phyloP scores from a whole-genome alignment of 2,113 vertebrate species.

The Embiotoca jacksoni region DNA sequence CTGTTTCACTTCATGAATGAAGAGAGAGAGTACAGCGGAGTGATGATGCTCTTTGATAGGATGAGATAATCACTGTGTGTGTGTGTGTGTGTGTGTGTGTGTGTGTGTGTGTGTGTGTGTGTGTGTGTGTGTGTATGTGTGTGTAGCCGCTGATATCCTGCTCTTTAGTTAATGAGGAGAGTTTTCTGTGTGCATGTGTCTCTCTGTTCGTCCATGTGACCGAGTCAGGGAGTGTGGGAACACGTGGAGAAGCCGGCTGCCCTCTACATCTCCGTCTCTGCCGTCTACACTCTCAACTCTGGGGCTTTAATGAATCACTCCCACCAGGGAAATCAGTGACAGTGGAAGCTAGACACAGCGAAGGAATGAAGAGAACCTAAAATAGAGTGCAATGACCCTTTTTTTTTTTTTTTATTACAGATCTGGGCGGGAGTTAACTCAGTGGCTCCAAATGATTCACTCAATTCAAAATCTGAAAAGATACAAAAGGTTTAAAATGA shows the following conservation, averaged over 20 bases:
- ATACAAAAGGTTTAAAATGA: background rate
- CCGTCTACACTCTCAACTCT: slow-evolving; percentile 30
- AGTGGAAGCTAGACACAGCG: background rate
- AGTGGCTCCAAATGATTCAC: background rate
- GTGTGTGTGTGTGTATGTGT: slow-evolving; percentile 37
- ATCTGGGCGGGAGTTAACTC: background rate
- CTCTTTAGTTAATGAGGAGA: slow-evolving; percentile 78
- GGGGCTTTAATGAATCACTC: slow-evolving; percentile 30
- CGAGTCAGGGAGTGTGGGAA: slow-evolving; percentile 30
- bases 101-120: slow-evolving; percentile 28
- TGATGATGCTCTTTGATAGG: slow-evolving; percentile 23
- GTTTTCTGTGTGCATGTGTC: slow-evolving; percentile 48
- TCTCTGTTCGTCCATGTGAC: slow-evolving; percentile 64
- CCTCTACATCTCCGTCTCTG: slow-evolving; percentile 29
- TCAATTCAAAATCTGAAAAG: background rate
- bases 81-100: slow-evolving; percentile 28
- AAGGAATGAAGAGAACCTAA: slow-evolving; percentile 23
- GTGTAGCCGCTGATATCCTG: slow-evolving; percentile 34
- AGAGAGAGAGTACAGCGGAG: slow-evolving; percentile 35
- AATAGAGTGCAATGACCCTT: slow-evolving; percentile 2
- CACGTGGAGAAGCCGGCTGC: slow-evolving; percentile 50
- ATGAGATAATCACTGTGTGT: slow-evolving; percentile 58
- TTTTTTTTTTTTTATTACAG: slow-evolving; percentile 5
- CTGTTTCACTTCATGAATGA: slow-evolving; percentile 54
- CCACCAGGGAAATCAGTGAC: slow-evolving; percentile 51